These are phyloP conservation scores for Mesocentrotus franciscanus DNA, from an alignment of 53 echinoderm and acorn worm genomes.

Conservation along the genomic window DNA sequence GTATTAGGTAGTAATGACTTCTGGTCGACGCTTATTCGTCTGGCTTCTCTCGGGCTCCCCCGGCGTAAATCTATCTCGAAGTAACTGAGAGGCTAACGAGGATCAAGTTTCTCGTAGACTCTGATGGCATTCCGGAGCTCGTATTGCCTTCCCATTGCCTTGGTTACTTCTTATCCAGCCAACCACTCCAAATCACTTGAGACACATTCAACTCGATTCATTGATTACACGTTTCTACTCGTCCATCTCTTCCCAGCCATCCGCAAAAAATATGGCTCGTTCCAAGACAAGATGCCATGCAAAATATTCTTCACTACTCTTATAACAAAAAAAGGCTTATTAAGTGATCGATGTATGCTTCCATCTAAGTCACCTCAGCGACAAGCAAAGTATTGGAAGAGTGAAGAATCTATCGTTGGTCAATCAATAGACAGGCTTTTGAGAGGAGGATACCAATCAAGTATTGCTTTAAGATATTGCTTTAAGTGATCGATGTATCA, in stretches of 20 bases:
- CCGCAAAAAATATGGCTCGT: neutral
- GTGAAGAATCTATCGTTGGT: too few species aligned
- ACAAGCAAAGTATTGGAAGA: neutral
- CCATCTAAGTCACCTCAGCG: neutral
- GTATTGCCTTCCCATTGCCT: neutral
- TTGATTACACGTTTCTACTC: conserved; percentile 2
- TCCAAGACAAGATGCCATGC: neutral
- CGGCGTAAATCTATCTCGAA: conserved; percentile 10
- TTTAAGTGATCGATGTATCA: neutral
- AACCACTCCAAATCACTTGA: conserved; percentile 19
- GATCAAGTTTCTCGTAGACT: neutral
- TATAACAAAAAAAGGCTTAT: neutral
- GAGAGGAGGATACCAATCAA: too few species aligned
- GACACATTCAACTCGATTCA: conserved; percentile 23
- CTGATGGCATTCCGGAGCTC: neutral
- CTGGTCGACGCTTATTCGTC: neutral
- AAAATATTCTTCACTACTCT: neutral
- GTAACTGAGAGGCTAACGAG: neutral
- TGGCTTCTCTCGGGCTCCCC: neutral
- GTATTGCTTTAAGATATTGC: too few species aligned
- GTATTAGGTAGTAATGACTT: conserved; percentile 12
- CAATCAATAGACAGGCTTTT: too few species aligned
- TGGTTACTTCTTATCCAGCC: neutral
- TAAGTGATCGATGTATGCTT: neutral
- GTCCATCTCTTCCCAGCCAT: neutral